Evolutionary conservation across 2,113 vertebrate genomes (phyloP), one percentile per base, ranked within the genome.

Genomic region (Corythornis cristatus): DNA sequence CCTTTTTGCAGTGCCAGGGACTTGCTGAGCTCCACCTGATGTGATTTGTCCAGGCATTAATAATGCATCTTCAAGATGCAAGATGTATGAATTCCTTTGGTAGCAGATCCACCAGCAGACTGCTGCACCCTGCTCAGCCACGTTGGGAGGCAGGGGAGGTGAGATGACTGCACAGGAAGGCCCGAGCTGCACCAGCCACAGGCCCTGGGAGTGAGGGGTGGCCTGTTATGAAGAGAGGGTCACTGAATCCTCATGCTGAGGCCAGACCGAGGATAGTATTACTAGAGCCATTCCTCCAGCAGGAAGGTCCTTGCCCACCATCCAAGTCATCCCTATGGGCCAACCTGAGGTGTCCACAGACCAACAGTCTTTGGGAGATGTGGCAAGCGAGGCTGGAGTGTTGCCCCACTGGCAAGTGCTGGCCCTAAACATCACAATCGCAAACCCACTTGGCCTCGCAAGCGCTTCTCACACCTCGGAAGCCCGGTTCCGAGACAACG

Each of bases 31-130:
- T 98, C 97, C 97, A 98, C 98, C 98, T 98, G 97, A 98, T 98
- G 98, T 97, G 98, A 98, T 98, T 98, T 98, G 98, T 98, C 98
- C 97, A 96, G 97, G 98, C 98, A 98, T 98, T 98, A 98, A 98
- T 98, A 98, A 98, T 98, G 98, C 96, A 98, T 98, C 98, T 97
- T 98, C 97, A 98, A 98, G 98, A 98, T 97, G 97, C 97, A 98
- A 98, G 98, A 98, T 97, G 97, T 97, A 98, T 98, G 97, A 97
- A 97, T 97, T 97, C 97, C 97, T 98, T 96, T 90, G 97, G 97
- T 92, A 97, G 94, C 96, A 95, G 96, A 97, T 94, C 95, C 11
- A n/a, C 95, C 87, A 20, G 96, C 97, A 95, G 93, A 92, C 91
- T 75, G 90, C 94, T 15, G 58, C 65, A 93, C 96, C 11, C 84